These are phyloP conservation scores for Sebastes hubbsi DNA, from an alignment of 2,797 vertebrate genomes.

Conservation along the genomic window DNA sequence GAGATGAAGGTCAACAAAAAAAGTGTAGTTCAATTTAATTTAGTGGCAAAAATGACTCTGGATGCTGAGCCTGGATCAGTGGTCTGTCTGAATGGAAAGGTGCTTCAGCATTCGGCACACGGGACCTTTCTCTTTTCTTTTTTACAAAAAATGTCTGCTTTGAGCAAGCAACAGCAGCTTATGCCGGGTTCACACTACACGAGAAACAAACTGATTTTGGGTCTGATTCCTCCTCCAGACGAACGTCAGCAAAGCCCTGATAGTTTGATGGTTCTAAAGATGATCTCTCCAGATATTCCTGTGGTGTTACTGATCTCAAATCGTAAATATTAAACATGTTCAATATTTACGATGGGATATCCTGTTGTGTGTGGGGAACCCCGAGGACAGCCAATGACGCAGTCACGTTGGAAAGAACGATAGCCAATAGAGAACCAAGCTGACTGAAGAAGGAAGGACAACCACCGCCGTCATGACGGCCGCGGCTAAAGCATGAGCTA, in stretches of 20 bases:
- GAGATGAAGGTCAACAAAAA: background rate
- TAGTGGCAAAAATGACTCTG: background rate
- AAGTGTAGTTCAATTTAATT: background rate
- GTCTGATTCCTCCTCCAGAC: no score
- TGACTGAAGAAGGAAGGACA: no score
- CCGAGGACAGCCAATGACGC: fast-evolving
- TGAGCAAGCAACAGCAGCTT: background rate
- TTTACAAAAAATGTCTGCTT: constrained; percentile 9
- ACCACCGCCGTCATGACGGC: no score
- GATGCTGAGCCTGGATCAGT: constrained; percentile 6
- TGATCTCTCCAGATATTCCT: fast-evolving
- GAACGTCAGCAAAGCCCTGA: no score
- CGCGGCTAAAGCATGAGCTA: no score
- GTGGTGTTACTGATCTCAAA: no score
- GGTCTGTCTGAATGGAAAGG: constrained; percentile 42
- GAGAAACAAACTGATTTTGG: no score
- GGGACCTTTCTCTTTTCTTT: constrained; percentile 40
- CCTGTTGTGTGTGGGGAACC: no score
- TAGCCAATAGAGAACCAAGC: no score
- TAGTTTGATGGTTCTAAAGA: no score
- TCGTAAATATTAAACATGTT: no score
- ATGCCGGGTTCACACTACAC: background rate
- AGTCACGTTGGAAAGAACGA: fast-evolving
- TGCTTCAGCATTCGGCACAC: constrained; percentile 60
- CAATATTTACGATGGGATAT: no score